Percentiles rank a stretch among this genome's conserved stretches.
Conservation (phyloP, 2,888 invertebrate genomes). For the Drosophila sordidula region DNA sequence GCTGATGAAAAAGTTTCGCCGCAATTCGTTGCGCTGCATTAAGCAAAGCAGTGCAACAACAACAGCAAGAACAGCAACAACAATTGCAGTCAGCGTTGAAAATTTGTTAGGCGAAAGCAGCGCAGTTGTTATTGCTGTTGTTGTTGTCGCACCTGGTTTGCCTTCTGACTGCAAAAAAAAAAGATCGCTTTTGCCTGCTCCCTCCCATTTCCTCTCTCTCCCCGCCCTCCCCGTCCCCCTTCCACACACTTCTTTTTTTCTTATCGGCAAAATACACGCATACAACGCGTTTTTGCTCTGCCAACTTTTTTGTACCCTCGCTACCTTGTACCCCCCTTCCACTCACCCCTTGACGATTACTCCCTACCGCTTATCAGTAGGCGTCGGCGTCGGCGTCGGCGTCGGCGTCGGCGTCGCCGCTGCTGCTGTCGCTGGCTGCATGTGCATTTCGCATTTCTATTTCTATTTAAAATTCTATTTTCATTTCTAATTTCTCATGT, state of each 20-base stretch:
- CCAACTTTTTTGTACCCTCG: not conserved
- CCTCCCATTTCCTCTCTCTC: not conserved
- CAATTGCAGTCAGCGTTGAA: constrained; percentile 13
- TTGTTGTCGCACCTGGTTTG: constrained; percentile 41
- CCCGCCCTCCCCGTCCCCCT: not conserved
- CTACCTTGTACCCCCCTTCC: not conserved
- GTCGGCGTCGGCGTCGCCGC: constrained; percentile 29
- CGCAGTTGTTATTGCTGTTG: constrained; percentile 17
- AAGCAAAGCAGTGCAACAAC: constrained; percentile 59
- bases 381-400: constrained; percentile 29
- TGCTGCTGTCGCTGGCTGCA: constrained; percentile 23
- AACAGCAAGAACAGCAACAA: constrained; percentile 22
- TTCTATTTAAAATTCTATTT: constrained; percentile 30
- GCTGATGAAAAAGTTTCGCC: constrained; percentile 75
- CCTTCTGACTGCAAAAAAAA: constrained; percentile 15
- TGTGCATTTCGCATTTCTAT: constrained; percentile 46
- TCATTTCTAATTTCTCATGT: constrained; percentile 18
- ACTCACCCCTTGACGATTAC: not conserved
- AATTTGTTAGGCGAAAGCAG: constrained; percentile 41
- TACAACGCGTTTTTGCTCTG: constrained; percentile 12
- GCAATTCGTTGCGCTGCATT: constrained; percentile 76
- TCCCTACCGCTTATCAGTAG: constrained; percentile 50
- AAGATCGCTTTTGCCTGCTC: constrained; percentile 28
- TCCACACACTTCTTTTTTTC: not conserved
- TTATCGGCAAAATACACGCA: constrained; percentile 22